Evolutionary conservation across 2,113 vertebrate genomes (phyloP), one percentile per base, ranked within the genome.

Genomic region (Alethe diademata): DNA sequence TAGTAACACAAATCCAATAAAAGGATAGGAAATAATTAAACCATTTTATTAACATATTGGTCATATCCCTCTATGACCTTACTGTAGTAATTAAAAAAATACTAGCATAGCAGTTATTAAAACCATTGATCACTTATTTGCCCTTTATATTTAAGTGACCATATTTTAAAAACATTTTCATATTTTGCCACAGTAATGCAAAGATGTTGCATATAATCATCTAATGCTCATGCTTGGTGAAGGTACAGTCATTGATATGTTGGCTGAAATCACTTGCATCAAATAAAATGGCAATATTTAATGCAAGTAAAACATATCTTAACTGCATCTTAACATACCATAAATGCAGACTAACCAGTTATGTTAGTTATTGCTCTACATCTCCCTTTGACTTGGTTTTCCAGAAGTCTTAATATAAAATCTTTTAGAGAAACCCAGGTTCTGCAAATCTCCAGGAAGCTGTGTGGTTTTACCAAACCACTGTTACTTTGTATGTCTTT

Each of bases 281-380:
- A 97, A 96, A 96, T 97, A 92, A 66, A 95, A 86, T 64, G 42
- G 7, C 33, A 82, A 31, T 95, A 97, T 97, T 97, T 96, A 90
- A 97, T 96, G 95, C 95, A 97, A 96, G 96, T 88, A 94, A 94
- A 93, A 84, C 93, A 80, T 97, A 95, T 94, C 92, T 76, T 72
- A 78, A 78, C 45, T 94, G 33, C 72, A 80, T 95, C n/a, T 93
- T 95, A 95, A 88, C 71, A 42, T 64, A 72, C 4, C 28, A 38
- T 78, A 47, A 87, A 66, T 66, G n/a, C 56, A 94, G 47, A 95
- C 93, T 97, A 96, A 96, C 88, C 40, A 45, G 9, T 93, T 65
- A n/a, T 12, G 6, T 79, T 92, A 91, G 86, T 92, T 92, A 73
- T 28, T 92, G 48, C 40, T 90, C 35, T 87, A 8, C n/a, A 51